phyloP scores from a whole-genome alignment of 2,113 vertebrate species.

The Caranx melampygus region DNA sequence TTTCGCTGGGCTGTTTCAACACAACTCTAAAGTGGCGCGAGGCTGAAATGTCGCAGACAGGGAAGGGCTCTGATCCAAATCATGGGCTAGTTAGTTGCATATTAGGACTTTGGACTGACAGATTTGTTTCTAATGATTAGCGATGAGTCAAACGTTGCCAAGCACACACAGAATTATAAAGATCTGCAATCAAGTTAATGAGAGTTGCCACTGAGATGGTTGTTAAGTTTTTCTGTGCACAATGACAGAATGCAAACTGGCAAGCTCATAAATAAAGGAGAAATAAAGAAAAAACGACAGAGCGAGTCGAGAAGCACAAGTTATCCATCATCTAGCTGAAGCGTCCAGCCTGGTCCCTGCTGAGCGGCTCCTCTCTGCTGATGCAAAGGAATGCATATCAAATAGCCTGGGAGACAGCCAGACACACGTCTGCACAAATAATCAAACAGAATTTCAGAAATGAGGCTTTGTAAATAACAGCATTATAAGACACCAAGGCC shows the following conservation, averaged over 20 bases:
- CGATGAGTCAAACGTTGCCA: slow-evolving; percentile 55
- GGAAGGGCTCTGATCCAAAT: slow-evolving; percentile 56
- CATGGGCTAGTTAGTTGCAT: slow-evolving; percentile 24
- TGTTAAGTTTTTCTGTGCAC: slow-evolving; percentile 34
- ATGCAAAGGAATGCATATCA: slow-evolving; percentile 75
- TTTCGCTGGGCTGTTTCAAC: slow-evolving; percentile 37
- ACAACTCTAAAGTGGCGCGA: slow-evolving; percentile 37
- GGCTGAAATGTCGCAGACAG: slow-evolving; percentile 65
- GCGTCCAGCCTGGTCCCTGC: slow-evolving; percentile 64
- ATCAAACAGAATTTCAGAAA: slow-evolving; percentile 70
- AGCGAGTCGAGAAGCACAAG: slow-evolving; percentile 55
- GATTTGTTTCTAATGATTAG: slow-evolving; percentile 53
- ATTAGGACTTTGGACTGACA: slow-evolving; percentile 33
- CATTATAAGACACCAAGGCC: slow-evolving; percentile 53
- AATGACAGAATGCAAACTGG: slow-evolving; percentile 50
- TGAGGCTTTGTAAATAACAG: slow-evolving; percentile 60
- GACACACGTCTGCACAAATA: slow-evolving; percentile 62
- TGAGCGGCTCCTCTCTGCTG: slow-evolving; percentile 69
- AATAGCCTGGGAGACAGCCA: slow-evolving; percentile 62
- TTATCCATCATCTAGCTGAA: slow-evolving; percentile 68
- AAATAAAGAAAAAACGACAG: slow-evolving; percentile 46
- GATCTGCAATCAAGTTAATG: slow-evolving; percentile 64
- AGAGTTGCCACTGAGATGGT: slow-evolving; percentile 45
- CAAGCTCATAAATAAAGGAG: slow-evolving; percentile 56
- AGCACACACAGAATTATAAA: slow-evolving; percentile 47